phyloP scores from a whole-genome alignment of 2,797 vertebrate species.

The Enteromius radiatus region DNA sequence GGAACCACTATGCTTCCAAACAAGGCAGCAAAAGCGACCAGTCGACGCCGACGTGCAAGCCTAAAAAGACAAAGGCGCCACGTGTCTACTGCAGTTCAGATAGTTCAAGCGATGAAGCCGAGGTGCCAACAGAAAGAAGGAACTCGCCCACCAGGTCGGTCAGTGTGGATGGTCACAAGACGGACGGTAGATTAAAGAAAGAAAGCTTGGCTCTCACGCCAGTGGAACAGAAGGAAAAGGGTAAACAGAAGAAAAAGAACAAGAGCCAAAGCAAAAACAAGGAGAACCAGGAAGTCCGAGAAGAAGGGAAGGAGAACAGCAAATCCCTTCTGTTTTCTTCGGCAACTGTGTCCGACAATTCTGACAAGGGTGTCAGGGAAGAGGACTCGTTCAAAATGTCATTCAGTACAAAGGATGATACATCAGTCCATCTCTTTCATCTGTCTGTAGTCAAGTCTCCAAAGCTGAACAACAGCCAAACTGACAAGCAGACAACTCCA shows the following conservation, averaged over 20 bases:
- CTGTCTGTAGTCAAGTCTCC: slow-evolving; percentile 92
- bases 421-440: slow-evolving; percentile 94
- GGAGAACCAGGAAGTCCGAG: slow-evolving; percentile 92
- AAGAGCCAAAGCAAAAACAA: slow-evolving; percentile 99
- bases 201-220: slow-evolving; percentile 74
- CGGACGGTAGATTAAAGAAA: slow-evolving; percentile 85
- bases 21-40: slow-evolving; percentile 85
- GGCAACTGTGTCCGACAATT: slow-evolving; percentile 81
- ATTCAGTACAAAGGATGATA: slow-evolving; percentile 94
- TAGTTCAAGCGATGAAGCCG: slow-evolving; percentile 94
- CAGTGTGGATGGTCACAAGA: slow-evolving; percentile 81
- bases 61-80: slow-evolving; percentile 88
- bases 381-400: slow-evolving; percentile 96
- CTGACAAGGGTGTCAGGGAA: slow-evolving; percentile 86
- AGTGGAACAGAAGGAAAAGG: slow-evolving; percentile 91
- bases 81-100: slow-evolving; percentile 92
- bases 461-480: slow-evolving; percentile 89
- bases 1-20: slow-evolving; percentile 84
- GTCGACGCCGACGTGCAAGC: slow-evolving; percentile 82
- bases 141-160: slow-evolving; percentile 83
- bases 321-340: slow-evolving; percentile 84
- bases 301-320: slow-evolving; percentile 91
- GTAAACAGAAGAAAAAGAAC: slow-evolving; percentile 94
- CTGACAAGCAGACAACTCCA: slow-evolving; percentile 89
- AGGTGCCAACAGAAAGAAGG: slow-evolving; percentile 86